These are phyloP conservation scores for Tetragonisca angustula DNA, from an alignment of 2,888 invertebrate genomes.

Conservation along the genomic window DNA sequence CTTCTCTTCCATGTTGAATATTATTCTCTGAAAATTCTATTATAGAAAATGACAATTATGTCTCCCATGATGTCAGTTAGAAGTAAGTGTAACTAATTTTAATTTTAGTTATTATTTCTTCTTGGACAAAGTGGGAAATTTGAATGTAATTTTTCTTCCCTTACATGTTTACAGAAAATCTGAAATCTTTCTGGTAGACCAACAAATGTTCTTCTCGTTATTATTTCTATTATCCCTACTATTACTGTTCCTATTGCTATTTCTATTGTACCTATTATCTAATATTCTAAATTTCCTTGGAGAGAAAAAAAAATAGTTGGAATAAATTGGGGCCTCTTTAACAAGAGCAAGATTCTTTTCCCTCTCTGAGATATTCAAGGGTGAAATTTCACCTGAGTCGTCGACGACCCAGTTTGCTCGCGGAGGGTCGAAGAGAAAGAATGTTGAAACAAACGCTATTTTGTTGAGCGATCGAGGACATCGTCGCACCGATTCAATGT, in stretches of 20 bases:
- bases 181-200: not conserved
- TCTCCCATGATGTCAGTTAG: too few species aligned
- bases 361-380: not conserved
- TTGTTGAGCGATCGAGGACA: conserved; percentile 46
- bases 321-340: not conserved
- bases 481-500: conserved; percentile 45
- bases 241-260: too few species aligned
- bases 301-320: not conserved
- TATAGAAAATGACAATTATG: not conserved
- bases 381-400: not conserved
- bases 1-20: too few species aligned
- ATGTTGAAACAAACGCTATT: conserved; percentile 21
- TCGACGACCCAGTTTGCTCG: not conserved
- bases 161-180: not conserved
- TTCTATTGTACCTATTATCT: too few species aligned
- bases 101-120: too few species aligned
- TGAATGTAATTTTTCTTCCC: too few species aligned
- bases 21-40: too few species aligned
- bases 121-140: too few species aligned
- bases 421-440: not conserved
- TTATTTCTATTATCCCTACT: too few species aligned
- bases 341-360: not conserved
- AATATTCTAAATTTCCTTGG: too few species aligned
- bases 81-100: too few species aligned
- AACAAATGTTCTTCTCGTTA: too few species aligned